Percentiles rank a stretch among this genome's conserved stretches.
These are phyloP conservation scores for Drosophila equinoxialis DNA, from an alignment of 1,140 invertebrate species.

Conservation along the genomic window DNA sequence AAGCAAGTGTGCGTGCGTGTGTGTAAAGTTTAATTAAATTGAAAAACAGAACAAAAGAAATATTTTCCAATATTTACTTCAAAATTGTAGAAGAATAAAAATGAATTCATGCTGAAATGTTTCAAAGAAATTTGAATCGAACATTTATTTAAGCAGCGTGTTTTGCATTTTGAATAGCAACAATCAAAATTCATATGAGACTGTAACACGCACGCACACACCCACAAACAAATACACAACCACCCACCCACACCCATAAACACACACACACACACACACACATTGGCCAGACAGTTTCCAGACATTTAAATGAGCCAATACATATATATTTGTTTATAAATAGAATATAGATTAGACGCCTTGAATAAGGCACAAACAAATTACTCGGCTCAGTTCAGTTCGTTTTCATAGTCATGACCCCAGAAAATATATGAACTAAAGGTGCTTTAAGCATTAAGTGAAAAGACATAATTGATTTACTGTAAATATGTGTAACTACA, in stretches of 20 bases:
- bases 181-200: constrained; percentile 33
- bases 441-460: not conserved
- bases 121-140: not conserved
- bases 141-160: constrained; percentile 7
- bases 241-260: not conserved
- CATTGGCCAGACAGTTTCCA: constrained; percentile 51
- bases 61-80: constrained; percentile 26
- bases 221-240: constrained; percentile 10
- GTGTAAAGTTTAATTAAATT: constrained; percentile 26
- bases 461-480: not conserved
- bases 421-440: not conserved
- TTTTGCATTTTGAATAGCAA: constrained; percentile 49
- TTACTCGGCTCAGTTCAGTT: constrained; percentile 8
- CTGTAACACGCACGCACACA: constrained; percentile 33
- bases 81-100: constrained; percentile 45
- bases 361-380: constrained; percentile 32
- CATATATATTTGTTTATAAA: constrained; percentile 68
- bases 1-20: constrained; percentile 35
- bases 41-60: constrained; percentile 13
- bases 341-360: constrained; percentile 53
- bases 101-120: constrained; percentile 25
- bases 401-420: constrained; percentile 4
- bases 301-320: constrained; percentile 71
- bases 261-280: constrained; percentile 26
- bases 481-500: not conserved